Base-by-base conservation (phyloP, 2,113 vertebrate genomes). In the Leptobrachium ailaonicum region DNA sequence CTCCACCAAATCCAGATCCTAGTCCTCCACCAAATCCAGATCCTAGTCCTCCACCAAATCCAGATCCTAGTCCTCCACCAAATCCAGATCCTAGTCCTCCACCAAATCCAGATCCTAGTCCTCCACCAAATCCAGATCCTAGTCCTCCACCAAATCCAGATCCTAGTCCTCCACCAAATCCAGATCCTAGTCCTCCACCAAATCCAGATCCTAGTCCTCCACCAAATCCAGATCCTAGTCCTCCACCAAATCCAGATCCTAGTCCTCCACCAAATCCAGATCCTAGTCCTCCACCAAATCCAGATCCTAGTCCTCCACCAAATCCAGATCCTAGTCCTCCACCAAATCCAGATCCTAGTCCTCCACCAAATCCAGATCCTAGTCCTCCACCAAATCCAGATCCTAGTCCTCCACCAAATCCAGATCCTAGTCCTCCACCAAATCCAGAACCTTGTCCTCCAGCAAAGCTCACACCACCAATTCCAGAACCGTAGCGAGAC, bases 41-140 rank as follows among this genome's bases (percentile, higher is more conserved):
- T 41, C 83, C 72, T 77, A 82, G 7, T 0, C 82, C 77, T 2
- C 82, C 11, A 1, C 43, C 62, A 60, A 7, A 12, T 54, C 50
- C 75, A 73, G 71, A 72, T 7, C 69, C 54, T 56, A 50, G 10
- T 63, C 83, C 47, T 0, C 83, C 66, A 6, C 77, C 77, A 68
- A 62, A 74, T 6, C 62, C 42, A 40, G 43, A 2, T 12, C 50
- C 71, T 6, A 83, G 32, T 0, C 82, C 58, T 0, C 84, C 42
- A 50, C 84, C 83, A 50, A 85, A 40, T 68, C 86, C 82, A 44
- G 78, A 84, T 41, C 83, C 72, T 77, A 82, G 7, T 0, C 82
- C 77, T 2, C 82, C 11, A 1, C 43, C 62, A 60, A 7, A 12
- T 54, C 50, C 75, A 73, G 71, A 72, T 7, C 69, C 54, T 56